Conservation (phyloP, 2,888 invertebrate species). For the Drosophila mercatorum region DNA sequence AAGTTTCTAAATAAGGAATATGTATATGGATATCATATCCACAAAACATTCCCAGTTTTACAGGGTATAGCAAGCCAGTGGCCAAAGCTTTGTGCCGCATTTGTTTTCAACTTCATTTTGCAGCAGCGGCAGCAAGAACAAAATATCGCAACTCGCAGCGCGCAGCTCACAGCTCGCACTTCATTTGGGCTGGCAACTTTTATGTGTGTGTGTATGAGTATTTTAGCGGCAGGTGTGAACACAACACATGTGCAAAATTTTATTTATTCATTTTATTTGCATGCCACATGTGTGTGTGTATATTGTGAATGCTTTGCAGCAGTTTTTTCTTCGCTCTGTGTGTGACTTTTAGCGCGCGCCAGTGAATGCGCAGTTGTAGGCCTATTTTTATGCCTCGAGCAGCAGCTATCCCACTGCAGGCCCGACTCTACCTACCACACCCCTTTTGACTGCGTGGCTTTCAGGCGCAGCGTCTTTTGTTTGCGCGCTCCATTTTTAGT, state of each 20-base stretch:
- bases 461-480: conserved; percentile 69
- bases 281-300: conserved; percentile 48
- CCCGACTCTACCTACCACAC: background rate
- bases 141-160: conserved; percentile 38
- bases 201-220: conserved; percentile 33
- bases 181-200: conserved; percentile 47
- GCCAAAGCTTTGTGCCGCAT: conserved; percentile 65
- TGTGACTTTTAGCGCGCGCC: conserved; percentile 75
- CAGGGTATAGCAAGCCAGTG: conserved; percentile 31
- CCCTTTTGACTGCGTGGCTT: conserved; percentile 34
- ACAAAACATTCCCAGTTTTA: too few relatives aligned
- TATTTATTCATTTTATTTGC: conserved; percentile 81
- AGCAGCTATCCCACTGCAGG: conserved; percentile 38
- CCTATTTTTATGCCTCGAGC: conserved; percentile 51
- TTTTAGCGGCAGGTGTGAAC: conserved; percentile 76
- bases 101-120: conserved; percentile 72
- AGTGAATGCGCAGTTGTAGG: conserved; percentile 77
- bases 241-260: conserved; percentile 75
- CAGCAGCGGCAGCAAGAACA: conserved; percentile 35
- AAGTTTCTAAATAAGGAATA: too few relatives aligned
- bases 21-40: too few relatives aligned
- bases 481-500: conserved; percentile 77
- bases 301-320: conserved; percentile 44
- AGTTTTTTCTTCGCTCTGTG: conserved; percentile 32
- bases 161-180: conserved; percentile 46